phyloP scores from a whole-genome alignment of 2,888 invertebrate species.

The Cheilosia grossa region DNA sequence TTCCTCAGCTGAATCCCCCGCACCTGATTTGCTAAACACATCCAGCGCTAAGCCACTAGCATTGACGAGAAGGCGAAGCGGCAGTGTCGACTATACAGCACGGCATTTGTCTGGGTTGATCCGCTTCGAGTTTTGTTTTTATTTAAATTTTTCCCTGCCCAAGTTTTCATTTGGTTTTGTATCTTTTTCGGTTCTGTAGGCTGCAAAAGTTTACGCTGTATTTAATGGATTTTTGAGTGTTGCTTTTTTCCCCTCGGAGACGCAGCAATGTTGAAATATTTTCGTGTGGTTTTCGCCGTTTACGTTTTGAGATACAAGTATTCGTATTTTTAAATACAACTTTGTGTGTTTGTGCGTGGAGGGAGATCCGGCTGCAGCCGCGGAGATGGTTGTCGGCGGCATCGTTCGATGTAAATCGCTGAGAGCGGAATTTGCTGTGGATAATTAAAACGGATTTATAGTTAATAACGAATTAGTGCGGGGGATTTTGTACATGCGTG shows the following conservation, averaged over 20 bases:
- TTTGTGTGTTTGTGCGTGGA: not conserved
- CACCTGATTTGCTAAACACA: constrained; percentile 8
- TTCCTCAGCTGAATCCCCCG: not conserved
- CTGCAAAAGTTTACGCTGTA: constrained; percentile 64
- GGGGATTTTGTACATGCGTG: constrained; percentile 18
- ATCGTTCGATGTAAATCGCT: constrained; percentile 38
- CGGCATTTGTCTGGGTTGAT: constrained; percentile 34
- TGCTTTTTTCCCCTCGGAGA: constrained; percentile 43
- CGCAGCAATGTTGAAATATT: constrained; percentile 38
- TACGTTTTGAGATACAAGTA: constrained; percentile 38
- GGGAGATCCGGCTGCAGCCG: not conserved
- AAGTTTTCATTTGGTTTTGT: constrained; percentile 39
- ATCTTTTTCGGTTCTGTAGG: constrained; percentile 15
- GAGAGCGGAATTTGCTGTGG: constrained; percentile 27
- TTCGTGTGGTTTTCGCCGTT: constrained; percentile 47
- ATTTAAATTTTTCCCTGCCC: not conserved
- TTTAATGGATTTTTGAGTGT: constrained; percentile 74
- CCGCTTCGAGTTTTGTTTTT: not conserved
- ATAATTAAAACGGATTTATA: constrained; percentile 70
- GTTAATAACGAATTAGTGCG: constrained; percentile 45
- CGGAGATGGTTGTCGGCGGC: constrained; percentile 18
- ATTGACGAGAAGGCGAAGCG: constrained; percentile 21
- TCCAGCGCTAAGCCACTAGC: constrained; percentile 36
- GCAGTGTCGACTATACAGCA: constrained; percentile 17
- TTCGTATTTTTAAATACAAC: constrained; percentile 17